Evolutionary conservation across 2,888 invertebrate species (phyloP), one percentile per base, ranked within the genome.

Genomic region (Dascillus cervinus): DNA sequence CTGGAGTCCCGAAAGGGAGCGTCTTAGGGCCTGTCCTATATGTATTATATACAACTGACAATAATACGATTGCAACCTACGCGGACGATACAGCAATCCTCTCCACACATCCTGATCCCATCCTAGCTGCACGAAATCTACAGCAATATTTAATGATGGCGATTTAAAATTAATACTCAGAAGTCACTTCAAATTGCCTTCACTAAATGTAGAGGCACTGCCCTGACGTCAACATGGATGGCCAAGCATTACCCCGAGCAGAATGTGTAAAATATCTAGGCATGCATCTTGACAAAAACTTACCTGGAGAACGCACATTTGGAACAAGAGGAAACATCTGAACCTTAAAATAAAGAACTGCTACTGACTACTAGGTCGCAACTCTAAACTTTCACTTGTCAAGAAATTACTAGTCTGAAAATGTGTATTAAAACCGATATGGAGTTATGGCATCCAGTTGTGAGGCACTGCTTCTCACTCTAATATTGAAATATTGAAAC

Each of bases 61-160:
- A 23, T 14, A 29, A 9, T 11, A 19, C 23, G 29, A 37, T 38
- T 26, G 33, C 35, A 20, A 42, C 46, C 15, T 47, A 31, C 34
- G 22, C 29, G 14, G 42, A 44, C 29, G 44, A 44, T 26, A 46
- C 40, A 10, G 38, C 37, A 21, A 22, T 41, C 10, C 28, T 43
- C 13, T 34, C 32, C 13, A 21, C 14, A 9, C 37, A 47, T 9
- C 47, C 47, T 34, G 15, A 23, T 8, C 26, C 28, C 25, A 27
- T 43, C 10, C 20, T 37, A 28, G 22, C 32, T 11, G 31, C 43
- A 13, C 14, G 26, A 13, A 24, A 17, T 14, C 46, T 44, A 44
- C 26, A 40, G 11, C 29, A 29, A 20, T 32, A 29, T 22, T n/a
- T n/a, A n/a, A n/a, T n/a, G n/a, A n/a, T 45, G 47, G 46, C 32